Evolutionary conservation across 1,140 invertebrate genomes (phyloP).

Genomic region (Asbolus verrucosus): DNA sequence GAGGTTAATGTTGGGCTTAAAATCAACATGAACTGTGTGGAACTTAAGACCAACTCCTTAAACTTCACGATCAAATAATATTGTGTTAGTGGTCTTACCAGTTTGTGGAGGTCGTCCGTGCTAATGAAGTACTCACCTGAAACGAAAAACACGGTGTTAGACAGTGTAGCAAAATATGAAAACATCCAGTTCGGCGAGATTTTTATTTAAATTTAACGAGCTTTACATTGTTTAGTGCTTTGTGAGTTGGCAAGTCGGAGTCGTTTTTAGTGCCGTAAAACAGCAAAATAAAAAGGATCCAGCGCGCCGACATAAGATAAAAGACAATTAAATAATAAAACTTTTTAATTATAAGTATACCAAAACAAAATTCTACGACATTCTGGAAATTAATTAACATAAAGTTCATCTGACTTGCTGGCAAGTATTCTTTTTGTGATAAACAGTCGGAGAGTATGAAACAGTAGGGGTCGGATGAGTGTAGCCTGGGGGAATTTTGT

Average conservation of each 20-base stretch:
- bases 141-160: background rate
- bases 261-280: background rate
- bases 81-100: too few relatives aligned
- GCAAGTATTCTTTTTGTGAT: conserved; percentile 34
- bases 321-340: background rate
- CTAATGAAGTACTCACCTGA: conserved; percentile 1
- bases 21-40: too few relatives aligned
- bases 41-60: too few relatives aligned
- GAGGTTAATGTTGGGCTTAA: too few relatives aligned
- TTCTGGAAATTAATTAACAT: conserved; percentile 40
- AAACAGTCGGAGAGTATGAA: conserved; percentile 15
- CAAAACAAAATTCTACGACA: conserved; percentile 5
- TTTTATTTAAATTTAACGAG: too few relatives aligned
- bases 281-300: too few relatives aligned
- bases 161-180: too few relatives aligned
- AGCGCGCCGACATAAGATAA: background rate
- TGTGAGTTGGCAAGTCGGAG: conserved; percentile 4
- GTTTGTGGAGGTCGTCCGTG: too few relatives aligned
- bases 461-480: conserved; percentile 9
- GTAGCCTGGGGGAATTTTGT: conserved; percentile 6
- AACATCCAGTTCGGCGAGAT: too few relatives aligned
- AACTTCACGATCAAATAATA: too few relatives aligned
- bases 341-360: conserved; percentile 7
- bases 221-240: too few relatives aligned
- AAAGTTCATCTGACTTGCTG: conserved; percentile 30